A percentile compares a stretch with the other conserved stretches of the same genome.
Evolutionary conservation across 1,140 invertebrate species (phyloP).

Genomic region (Dryas iulia): DNA sequence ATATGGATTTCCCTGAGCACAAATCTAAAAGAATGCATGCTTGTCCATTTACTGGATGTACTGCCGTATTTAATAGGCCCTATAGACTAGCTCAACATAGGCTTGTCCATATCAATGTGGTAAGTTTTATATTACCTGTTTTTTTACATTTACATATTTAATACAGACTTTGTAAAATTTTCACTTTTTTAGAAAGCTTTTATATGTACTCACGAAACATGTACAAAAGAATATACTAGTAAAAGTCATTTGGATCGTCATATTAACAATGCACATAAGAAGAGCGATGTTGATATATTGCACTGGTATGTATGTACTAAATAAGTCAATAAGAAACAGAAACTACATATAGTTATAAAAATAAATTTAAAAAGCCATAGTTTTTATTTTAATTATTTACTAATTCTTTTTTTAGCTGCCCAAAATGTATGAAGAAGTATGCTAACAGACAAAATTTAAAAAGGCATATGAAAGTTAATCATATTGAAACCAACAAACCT

Average conservation of each 20-base stretch:
- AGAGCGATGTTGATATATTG: constrained; percentile 38
- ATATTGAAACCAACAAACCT: constrained; percentile 45
- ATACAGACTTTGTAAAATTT: neutral
- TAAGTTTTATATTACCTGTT: constrained; percentile 42
- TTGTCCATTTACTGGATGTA: constrained; percentile 64
- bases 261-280: constrained; percentile 55
- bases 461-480: constrained; percentile 64
- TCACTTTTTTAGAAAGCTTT: constrained; percentile 70
- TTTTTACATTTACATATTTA: neutral
- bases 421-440: constrained; percentile 61
- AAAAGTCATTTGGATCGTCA: constrained; percentile 77
- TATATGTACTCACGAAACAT: constrained; percentile 60
- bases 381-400: too few relatives aligned
- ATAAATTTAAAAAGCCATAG: too few relatives aligned
- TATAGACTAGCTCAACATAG: constrained; percentile 71
- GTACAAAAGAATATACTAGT: constrained; percentile 75
- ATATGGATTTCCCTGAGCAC: constrained; percentile 26
- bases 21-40: constrained; percentile 43
- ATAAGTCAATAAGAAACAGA: too few relatives aligned
- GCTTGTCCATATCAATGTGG: constrained; percentile 67
- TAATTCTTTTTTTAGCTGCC: constrained; percentile 56
- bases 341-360: too few relatives aligned
- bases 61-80: constrained; percentile 68
- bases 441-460: constrained; percentile 67
- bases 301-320: constrained; percentile 50